These are phyloP conservation scores for Ivindomyrus marchei DNA, from an alignment of 2,113 vertebrate species.

Conservation along the genomic window DNA sequence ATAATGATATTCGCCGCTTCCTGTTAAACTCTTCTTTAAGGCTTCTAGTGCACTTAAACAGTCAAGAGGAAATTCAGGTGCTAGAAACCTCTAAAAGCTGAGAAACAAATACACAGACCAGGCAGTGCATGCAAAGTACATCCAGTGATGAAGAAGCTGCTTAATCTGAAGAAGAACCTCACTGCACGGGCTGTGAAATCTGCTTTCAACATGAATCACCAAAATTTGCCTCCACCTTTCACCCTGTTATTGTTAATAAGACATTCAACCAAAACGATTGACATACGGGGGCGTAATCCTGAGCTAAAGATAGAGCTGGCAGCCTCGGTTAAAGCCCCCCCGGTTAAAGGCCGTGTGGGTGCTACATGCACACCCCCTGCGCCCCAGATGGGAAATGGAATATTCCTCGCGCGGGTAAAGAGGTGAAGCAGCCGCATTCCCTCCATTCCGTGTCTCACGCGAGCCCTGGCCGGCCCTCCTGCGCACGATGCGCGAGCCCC, in stretches of 20 bases:
- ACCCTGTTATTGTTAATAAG: not conserved
- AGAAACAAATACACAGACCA: not conserved
- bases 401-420: not conserved
- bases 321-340: not conserved
- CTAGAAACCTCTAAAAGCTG: not conserved
- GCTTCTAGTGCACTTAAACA: not conserved
- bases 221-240: not conserved
- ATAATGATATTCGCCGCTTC: not conserved
- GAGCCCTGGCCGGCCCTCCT: constrained; percentile 27
- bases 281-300: not conserved
- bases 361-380: not conserved
- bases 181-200: not conserved
- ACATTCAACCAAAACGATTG: not conserved
- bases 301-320: not conserved
- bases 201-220: not conserved
- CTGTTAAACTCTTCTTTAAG: not conserved
- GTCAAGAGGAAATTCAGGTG: not conserved
- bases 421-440: not conserved
- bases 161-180: not conserved
- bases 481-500: constrained; percentile 35
- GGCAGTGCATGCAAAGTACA: not conserved
- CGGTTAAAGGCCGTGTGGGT: not conserved
- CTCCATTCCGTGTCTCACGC: not conserved
- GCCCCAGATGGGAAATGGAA: not conserved
- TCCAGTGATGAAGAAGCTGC: not conserved